Base-by-base conservation (phyloP, 2,113 vertebrate species). In the Planiliza haematocheilus region DNA sequence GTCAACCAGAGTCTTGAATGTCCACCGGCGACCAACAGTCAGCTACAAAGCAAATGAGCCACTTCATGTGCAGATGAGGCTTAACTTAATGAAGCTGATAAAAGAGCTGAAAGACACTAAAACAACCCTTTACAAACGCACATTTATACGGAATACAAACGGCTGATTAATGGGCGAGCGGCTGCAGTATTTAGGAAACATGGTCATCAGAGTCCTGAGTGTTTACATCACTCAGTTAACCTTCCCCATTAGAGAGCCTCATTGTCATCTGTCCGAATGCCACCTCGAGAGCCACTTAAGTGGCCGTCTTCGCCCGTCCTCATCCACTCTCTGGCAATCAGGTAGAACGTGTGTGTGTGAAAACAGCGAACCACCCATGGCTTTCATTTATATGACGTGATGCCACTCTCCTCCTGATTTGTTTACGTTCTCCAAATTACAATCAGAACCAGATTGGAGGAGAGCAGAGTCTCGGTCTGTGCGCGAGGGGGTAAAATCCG, bases 261-360 rank as follows among this genome's bases (percentile, higher is more conserved):
- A 70, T 86, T 80, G 74, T 79, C 79, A 53, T 84, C 74, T 61
- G 69, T 69, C 78, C 59, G n/a, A 86, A 81, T 17, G 53, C 21
- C 63, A 50, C 56, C 65, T 90, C 38, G 37, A 91, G 86, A 76
- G 66, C 66, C 36, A 10, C 5, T 66, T 63, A 39, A 84, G 81
- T 77, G 78, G 49, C 30, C 79, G 73, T 30, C 77, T 52, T 48
- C 8, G 12, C 58, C 71, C 4, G 2, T 70, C 57, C 67, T 73
- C 70, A 24, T 56, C 48, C 70, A 55, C 74, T 72, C 71, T 67
- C 8, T n/a, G 18, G 79, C 76, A 90, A 91, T 93, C 90, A 92
- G 76, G 51, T 64, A 9, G 48, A 85, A 30, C 24, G 84, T 43
- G 71, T 42, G 64, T 36, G 45, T 52, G 38, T 60, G 64, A 60